Evolutionary conservation across 2,113 vertebrate species (phyloP).

Genomic region (Pseudorasbora parva): DNA sequence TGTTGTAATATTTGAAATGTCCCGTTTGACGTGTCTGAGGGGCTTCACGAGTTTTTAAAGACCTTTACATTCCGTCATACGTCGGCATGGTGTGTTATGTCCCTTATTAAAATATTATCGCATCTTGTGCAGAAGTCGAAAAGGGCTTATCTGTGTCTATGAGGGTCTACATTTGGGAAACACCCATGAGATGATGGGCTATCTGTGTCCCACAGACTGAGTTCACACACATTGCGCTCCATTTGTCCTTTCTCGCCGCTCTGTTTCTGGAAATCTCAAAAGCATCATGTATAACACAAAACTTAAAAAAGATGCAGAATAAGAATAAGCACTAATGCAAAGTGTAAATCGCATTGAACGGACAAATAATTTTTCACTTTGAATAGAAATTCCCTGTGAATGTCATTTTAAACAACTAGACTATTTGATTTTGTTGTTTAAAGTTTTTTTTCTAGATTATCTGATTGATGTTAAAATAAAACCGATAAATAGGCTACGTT

Average conservation of each 20-base stretch:
- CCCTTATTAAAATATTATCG: slow-evolving; percentile 74
- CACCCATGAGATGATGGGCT: slow-evolving; percentile 72
- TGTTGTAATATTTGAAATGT: not conserved
- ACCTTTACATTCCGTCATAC: slow-evolving; percentile 30
- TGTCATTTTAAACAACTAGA: not conserved
- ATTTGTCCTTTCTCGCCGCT: slow-evolving; percentile 60
- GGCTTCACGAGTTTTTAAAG: slow-evolving; percentile 8
- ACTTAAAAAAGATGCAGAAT: not conserved
- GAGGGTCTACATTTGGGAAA: slow-evolving; percentile 70
- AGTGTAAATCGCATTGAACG: not conserved
- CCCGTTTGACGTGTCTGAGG: not conserved
- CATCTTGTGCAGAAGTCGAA: slow-evolving; percentile 67
- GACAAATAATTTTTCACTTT: not conserved
- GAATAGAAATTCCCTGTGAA: not conserved
- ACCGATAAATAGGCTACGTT: not conserved
- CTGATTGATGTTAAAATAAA: not conserved
- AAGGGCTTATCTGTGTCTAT: slow-evolving; percentile 74
- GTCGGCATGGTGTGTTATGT: slow-evolving; percentile 33
- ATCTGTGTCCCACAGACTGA: slow-evolving; percentile 77
- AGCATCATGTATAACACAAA: slow-evolving; percentile 14
- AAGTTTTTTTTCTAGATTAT: too few species aligned
- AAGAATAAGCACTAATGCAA: not conserved
- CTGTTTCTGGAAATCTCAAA: slow-evolving; percentile 60
- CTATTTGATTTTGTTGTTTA: not conserved
- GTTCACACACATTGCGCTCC: slow-evolving; percentile 62